Evolutionary conservation across 2,888 invertebrate species (phyloP).

Genomic region (Nysson spinosus): DNA sequence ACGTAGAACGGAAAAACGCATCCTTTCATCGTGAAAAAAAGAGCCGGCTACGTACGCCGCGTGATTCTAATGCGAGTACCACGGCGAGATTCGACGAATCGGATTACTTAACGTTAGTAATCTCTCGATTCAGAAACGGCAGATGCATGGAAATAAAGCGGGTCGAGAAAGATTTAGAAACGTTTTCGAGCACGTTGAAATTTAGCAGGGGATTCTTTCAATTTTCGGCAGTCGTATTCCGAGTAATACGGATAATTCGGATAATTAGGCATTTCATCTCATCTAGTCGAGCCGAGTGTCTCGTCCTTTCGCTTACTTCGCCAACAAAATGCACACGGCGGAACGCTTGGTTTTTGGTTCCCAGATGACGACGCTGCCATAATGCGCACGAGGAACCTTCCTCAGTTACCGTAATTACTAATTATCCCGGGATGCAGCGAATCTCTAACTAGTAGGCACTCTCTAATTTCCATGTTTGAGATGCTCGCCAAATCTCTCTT

Average conservation of each 20-base stretch:
- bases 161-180: no score
- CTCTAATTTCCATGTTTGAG: conserved; percentile 54
- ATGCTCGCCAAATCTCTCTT: conserved; percentile 23
- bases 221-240: conserved; percentile 11
- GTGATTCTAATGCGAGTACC: no score
- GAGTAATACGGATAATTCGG: conserved; percentile 23
- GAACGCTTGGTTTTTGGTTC: conserved; percentile 14
- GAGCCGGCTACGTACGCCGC: background rate
- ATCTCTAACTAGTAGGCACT: conserved; percentile 58
- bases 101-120: no score
- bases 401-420: conserved; percentile 59
- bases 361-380: conserved; percentile 19
- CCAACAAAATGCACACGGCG: background rate
- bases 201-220: conserved; percentile 2
- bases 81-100: no score
- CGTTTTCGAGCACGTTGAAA: no score
- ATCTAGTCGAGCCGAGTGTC: conserved; percentile 2
- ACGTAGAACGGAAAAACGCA: background rate
- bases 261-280: conserved; percentile 39
- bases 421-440: conserved; percentile 50
- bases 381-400: conserved; percentile 12
- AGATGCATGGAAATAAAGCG: no score
- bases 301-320: background rate
- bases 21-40: background rate
- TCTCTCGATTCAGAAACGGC: no score